Conservation (phyloP, 1,140 invertebrate species). For the Aphelenchoides besseyi region DNA sequence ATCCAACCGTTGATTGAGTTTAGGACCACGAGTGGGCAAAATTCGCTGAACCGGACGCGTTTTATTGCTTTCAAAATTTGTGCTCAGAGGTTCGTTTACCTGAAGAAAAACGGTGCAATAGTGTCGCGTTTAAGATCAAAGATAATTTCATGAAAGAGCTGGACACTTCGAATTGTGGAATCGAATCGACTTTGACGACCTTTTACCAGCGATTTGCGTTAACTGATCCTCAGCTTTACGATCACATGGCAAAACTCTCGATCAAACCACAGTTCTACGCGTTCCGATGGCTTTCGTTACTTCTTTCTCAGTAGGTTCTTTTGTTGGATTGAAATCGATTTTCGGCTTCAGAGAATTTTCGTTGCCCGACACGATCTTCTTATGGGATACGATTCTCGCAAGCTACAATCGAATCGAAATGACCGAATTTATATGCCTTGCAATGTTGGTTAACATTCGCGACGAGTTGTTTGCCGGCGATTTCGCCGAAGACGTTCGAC, state of each 20-base stretch:
- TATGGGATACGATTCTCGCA: slow-evolving; percentile 56
- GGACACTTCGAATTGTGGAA: slow-evolving; percentile 77
- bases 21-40: slow-evolving; percentile 70
- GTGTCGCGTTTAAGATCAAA: too few relatives aligned
- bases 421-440: slow-evolving; percentile 47
- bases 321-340: slow-evolving; percentile 1
- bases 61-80: slow-evolving; percentile 93
- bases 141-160: slow-evolving; percentile 95
- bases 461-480: slow-evolving; percentile 43
- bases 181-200: slow-evolving; percentile 49
- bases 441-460: slow-evolving; percentile 44
- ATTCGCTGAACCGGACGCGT: slow-evolving; percentile 90
- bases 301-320: slow-evolving; percentile 81
- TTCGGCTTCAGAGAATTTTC: neutral
- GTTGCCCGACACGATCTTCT: slow-evolving; percentile 43
- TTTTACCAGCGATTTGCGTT: slow-evolving; percentile 39
- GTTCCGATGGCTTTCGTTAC: slow-evolving; percentile 92
- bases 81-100: too few relatives aligned
- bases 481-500: slow-evolving; percentile 43
- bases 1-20: slow-evolving; percentile 70
- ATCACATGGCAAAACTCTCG: slow-evolving; percentile 74
- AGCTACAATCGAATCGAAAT: slow-evolving; percentile 43
- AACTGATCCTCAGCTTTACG: slow-evolving; percentile 74
- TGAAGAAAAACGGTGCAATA: too few relatives aligned
- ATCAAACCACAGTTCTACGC: slow-evolving; percentile 90